phyloP scores from a whole-genome alignment of 2,888 invertebrate genomes.

The Antheraea assamensis region DNA sequence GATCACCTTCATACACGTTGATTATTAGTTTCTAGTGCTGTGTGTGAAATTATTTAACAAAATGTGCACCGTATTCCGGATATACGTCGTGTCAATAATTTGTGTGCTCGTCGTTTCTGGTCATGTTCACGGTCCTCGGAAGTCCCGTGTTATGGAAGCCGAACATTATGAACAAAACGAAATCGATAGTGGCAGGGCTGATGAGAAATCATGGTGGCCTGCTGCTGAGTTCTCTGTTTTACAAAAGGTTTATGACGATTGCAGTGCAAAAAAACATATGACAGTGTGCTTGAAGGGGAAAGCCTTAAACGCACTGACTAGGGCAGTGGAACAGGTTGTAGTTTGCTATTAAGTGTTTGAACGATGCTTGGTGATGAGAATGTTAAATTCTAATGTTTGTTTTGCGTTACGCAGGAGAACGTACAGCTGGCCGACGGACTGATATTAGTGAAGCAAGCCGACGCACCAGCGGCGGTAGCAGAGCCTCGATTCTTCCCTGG shows the following conservation, averaged over 20 bases:
- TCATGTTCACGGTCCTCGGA: constrained; percentile 71
- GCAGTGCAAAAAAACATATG: constrained; percentile 83
- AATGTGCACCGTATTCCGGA: constrained; percentile 78
- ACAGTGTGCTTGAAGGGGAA: constrained; percentile 84
- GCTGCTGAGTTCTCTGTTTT: constrained; percentile 82
- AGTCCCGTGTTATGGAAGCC: constrained; percentile 71
- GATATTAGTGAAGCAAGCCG: constrained; percentile 82
- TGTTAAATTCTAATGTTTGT: constrained; percentile 51
- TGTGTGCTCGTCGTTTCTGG: constrained; percentile 69
- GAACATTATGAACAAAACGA: constrained; percentile 73
- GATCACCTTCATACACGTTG: constrained; percentile 72
- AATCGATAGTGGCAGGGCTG: constrained; percentile 77
- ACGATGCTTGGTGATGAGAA: constrained; percentile 42
- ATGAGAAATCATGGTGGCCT: constrained; percentile 78
- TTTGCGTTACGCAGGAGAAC: constrained; percentile 76
- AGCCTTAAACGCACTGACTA: constrained; percentile 80
- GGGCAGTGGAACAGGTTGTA: constrained; percentile 82
- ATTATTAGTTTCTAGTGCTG: constrained; percentile 70
- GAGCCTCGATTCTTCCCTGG: constrained; percentile 82
- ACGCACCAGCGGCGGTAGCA: constrained; percentile 75
- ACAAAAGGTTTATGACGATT: constrained; percentile 84
- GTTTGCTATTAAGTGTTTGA: constrained; percentile 25
- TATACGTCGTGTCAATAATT: constrained; percentile 70
- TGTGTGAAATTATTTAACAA: constrained; percentile 60
- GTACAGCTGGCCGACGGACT: constrained; percentile 84